Conservation (phyloP, 2,113 vertebrate genomes). For the Oceanites oceanicus region DNA sequence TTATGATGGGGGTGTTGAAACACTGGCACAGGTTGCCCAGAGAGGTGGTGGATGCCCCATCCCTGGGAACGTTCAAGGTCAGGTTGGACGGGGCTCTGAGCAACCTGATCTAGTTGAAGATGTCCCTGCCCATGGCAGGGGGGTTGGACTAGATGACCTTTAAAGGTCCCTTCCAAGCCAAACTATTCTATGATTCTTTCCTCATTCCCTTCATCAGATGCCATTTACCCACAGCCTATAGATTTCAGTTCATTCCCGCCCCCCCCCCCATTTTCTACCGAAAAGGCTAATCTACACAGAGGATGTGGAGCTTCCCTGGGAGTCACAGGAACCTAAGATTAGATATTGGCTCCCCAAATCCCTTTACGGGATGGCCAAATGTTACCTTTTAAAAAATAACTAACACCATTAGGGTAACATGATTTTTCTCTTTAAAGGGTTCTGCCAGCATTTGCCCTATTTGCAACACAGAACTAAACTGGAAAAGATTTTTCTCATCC, state of each 20-base stretch:
- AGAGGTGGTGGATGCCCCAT: too few relatives aligned
- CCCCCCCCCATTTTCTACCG: background rate
- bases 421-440: background rate
- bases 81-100: too few relatives aligned
- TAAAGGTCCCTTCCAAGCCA: too few relatives aligned
- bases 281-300: background rate
- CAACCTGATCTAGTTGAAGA: too few relatives aligned
- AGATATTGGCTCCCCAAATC: background rate
- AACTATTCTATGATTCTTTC: background rate
- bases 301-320: background rate
- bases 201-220: background rate
- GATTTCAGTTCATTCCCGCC: background rate
- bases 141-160: too few relatives aligned
- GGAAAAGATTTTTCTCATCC: background rate
- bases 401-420: background rate
- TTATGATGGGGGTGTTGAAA: too few relatives aligned
- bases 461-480: background rate
- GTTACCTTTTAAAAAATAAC: background rate
- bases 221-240: background rate
- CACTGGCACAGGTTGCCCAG: too few relatives aligned
- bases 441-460: background rate
- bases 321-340: background rate
- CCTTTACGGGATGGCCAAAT: background rate
- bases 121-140: too few relatives aligned
- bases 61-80: too few relatives aligned